A percentile compares a stretch with the other conserved stretches of the same genome.
phyloP scores from a whole-genome alignment of 2,888 invertebrate genomes.

The Branchellion lobata region DNA sequence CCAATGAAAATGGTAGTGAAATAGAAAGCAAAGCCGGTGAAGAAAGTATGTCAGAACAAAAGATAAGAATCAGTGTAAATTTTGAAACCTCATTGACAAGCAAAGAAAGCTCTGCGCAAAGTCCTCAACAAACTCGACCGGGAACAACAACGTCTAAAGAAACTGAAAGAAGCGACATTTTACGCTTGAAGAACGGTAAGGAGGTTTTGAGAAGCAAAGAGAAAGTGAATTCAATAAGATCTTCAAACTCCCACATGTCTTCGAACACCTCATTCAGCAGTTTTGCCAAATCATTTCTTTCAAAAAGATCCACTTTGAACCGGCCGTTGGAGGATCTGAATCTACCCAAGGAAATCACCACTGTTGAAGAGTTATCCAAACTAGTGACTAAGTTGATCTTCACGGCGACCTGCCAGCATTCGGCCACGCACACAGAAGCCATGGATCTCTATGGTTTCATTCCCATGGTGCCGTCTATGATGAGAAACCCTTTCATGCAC shows the following conservation, averaged over 20 bases:
- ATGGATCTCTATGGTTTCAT: conserved; percentile 52
- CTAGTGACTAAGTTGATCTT: conserved; percentile 49
- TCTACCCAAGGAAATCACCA: conserved; percentile 36
- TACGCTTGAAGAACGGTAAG: too few relatives aligned
- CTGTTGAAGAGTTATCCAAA: conserved; percentile 47
- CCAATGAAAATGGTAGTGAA: not conserved
- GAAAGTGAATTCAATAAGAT: not conserved
- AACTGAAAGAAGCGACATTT: not conserved
- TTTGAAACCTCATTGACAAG: not conserved
- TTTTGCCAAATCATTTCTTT: not conserved
- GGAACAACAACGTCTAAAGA: not conserved
- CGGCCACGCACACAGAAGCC: conserved; percentile 50
- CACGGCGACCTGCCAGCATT: conserved; percentile 50
- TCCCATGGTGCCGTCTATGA: conserved; percentile 50
- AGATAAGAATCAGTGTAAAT: not conserved
- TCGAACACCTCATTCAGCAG: not conserved
- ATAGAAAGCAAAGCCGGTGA: not conserved
- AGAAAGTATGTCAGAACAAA: not conserved
- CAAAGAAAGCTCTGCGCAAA: not conserved
- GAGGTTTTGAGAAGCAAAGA: too few relatives aligned
- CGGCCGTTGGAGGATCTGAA: conserved; percentile 13
- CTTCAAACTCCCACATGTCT: conserved; percentile 2
- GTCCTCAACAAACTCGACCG: not conserved
- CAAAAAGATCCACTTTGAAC: not conserved
- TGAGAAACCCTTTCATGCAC: conserved; percentile 49